Percentiles rank a stretch among this genome's conserved stretches.
Conservation (phyloP, 2,797 vertebrate genomes). For the Halcyon leucocephala region DNA sequence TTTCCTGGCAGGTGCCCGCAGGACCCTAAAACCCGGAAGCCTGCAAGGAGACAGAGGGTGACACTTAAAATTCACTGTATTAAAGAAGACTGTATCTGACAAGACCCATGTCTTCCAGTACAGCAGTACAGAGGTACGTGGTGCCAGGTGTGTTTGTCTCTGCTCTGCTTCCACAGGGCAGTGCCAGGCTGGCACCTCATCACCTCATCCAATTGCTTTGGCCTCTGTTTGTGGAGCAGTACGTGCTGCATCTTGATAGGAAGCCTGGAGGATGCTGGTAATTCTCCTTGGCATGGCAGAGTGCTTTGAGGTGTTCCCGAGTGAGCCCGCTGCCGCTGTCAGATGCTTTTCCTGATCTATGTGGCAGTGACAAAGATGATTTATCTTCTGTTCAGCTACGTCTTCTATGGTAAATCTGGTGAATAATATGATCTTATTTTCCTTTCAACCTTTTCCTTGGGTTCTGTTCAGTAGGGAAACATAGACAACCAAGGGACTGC, state of each 20-base stretch:
- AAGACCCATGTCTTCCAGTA: background rate
- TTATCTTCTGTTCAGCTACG: background rate
- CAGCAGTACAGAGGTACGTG: background rate
- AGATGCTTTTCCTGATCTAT: background rate
- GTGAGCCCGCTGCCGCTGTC: background rate
- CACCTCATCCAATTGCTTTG: background rate
- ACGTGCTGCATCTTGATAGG: fast-evolving
- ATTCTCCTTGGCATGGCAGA: background rate
- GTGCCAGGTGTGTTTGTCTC: background rate
- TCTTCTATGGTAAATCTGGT: background rate
- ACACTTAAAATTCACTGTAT: background rate
- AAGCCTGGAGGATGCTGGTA: background rate
- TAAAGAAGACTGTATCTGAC: background rate
- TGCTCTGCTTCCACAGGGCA: background rate
- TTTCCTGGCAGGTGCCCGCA: background rate
- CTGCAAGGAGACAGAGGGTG: background rate
- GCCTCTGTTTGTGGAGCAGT: background rate
- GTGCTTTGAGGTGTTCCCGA: background rate
- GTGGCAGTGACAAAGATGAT: background rate
- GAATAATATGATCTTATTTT: background rate
- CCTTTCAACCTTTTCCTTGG: background rate
- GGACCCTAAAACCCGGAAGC: background rate
- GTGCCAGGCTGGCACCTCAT: background rate
- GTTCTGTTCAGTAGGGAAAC: background rate
- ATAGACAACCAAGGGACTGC: background rate